phyloP scores from a whole-genome alignment of 2,888 invertebrate genomes.

The Drosophila subquinaria region DNA sequence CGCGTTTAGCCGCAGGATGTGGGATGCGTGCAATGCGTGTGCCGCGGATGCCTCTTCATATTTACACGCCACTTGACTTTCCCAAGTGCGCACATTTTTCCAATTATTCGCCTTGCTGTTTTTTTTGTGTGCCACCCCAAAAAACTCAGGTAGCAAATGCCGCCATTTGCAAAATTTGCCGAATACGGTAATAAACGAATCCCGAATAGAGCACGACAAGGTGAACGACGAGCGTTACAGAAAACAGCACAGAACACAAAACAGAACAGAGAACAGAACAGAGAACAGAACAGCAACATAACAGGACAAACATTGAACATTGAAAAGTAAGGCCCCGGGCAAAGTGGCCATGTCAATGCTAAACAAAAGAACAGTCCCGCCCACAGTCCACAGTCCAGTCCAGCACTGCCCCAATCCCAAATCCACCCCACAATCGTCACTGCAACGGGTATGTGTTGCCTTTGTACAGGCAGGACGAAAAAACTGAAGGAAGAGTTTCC shows the following conservation, averaged over 20 bases:
- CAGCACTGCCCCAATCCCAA: background rate
- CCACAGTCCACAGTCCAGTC: slow-evolving; percentile 25
- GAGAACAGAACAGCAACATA: slow-evolving; percentile 46
- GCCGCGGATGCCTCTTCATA: slow-evolving; percentile 34
- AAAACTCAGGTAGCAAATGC: slow-evolving; percentile 52
- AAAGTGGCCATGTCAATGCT: slow-evolving; percentile 83
- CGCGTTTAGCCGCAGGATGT: slow-evolving; percentile 65
- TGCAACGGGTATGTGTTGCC: slow-evolving; percentile 38
- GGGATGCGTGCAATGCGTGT: slow-evolving; percentile 52
- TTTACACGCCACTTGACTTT: slow-evolving; percentile 85
- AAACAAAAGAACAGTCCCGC: slow-evolving; percentile 77
- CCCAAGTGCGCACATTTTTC: slow-evolving; percentile 74
- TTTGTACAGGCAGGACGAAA: slow-evolving; percentile 25
- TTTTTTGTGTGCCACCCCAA: background rate
- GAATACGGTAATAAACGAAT: slow-evolving; percentile 20
- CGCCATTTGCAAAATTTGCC: slow-evolving; percentile 70
- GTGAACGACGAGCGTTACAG: slow-evolving; percentile 38
- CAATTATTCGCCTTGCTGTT: slow-evolving; percentile 59
- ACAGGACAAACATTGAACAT: slow-evolving; percentile 74
- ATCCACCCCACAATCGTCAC: slow-evolving; percentile 42
- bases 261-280: slow-evolving; percentile 33
- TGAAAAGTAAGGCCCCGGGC: slow-evolving; percentile 75
- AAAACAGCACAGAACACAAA: slow-evolving; percentile 38
- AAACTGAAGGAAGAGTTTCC: background rate
- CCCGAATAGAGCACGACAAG: slow-evolving; percentile 26